Base-by-base conservation (phyloP, 2,888 invertebrate genomes). In the Melanostoma scalare region DNA sequence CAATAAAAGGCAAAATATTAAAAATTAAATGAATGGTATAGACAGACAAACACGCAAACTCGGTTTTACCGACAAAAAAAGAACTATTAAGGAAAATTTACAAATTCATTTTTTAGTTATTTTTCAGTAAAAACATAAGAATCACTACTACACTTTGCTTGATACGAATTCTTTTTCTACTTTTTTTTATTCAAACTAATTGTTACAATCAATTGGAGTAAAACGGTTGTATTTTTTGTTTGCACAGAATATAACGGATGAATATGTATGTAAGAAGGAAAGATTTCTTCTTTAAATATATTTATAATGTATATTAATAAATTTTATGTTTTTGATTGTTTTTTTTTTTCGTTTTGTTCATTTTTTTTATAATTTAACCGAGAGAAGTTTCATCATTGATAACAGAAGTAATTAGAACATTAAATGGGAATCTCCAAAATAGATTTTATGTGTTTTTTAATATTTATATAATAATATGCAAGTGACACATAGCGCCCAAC, bases 401-500 rank as follows among this genome's bases (percentile, higher is more conserved):
- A 82, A 82, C 77, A 82, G 73, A 84, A 74, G 50, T 72, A 38
- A 58, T 74, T 73, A 61, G 68, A 72, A 77, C 68, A 67, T 84
- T 84, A 78, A 84, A 84, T 65, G 63, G 78, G 65, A 78, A 63
- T 65, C 69, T 84, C 69, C 74, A 84, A 84, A 78, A 78, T 78
- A 78, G 76, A 82, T 69, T 67, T 58, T 65, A 72, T 67, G 42
- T 67, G 33, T 65, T 36, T 68, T 36, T 56, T 68, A 42, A 6
- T 67, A 44, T 42, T 56, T 68, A 69, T 71, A 71, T 63, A 68
- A 78, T 78, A 84, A 78, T 78, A 84, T 84, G 84, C 84, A 79
- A 79, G 84, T 79, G 84, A 84, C 78, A 79, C 84, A 84, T 84
- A 84, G 79, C 84, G 74, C 71, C 80, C 69, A 79, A 84, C 48